Evolutionary conservation across 2,888 invertebrate genomes (phyloP), one percentile per base, ranked within the genome.

Genomic region (Listrodromus nycthemerus): DNA sequence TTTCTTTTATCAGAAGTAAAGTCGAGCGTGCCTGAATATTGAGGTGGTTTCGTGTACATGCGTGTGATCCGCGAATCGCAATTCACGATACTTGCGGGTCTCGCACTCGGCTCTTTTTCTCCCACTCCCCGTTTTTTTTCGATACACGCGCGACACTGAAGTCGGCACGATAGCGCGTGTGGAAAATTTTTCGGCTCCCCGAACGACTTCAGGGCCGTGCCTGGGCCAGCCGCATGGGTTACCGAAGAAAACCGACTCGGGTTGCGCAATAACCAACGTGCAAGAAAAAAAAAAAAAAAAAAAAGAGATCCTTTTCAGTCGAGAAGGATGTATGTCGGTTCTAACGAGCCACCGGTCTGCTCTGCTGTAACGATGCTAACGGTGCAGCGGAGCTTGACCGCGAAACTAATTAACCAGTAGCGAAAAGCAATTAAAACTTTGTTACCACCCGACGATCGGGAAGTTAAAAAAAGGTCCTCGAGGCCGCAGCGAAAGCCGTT

Each of bases 191-290:
- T 83, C 76, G 79, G 70, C 58, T 61, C 24, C 21, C 33, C 55
- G 76, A 21, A 67, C 58, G 30, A 41, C 41, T 66, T 74, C 83
- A 80, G 83, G 70, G 83, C 80, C 83, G 80, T 83, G 71, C 37
- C 16, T 16, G 37, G 37, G 37, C 16, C 3, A 16, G 41, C 41
- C 13, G 13, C 13, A 13, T 2, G 41, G 16, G 13, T 41, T 41
- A 5, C 41, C 41, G 41, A 16, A 45, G 41, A 45, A 16, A 45
- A 45, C 41, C 41, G 41, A 45, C 1, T 45, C 16, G 41, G 13
- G 4, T 16, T 13, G 41, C 41, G 41, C 8, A 21, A 21, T 52
- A 52, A 52, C 52, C 52, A 52, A 52, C 52, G 52, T 52, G 52
- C 21, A 10, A 52, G 21, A 2, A 52, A 19, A 21, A 19, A 52